Evolutionary conservation across 2,797 vertebrate species (phyloP), one percentile per base, ranked within the genome.

Genomic region (Rhodeus uyekii): DNA sequence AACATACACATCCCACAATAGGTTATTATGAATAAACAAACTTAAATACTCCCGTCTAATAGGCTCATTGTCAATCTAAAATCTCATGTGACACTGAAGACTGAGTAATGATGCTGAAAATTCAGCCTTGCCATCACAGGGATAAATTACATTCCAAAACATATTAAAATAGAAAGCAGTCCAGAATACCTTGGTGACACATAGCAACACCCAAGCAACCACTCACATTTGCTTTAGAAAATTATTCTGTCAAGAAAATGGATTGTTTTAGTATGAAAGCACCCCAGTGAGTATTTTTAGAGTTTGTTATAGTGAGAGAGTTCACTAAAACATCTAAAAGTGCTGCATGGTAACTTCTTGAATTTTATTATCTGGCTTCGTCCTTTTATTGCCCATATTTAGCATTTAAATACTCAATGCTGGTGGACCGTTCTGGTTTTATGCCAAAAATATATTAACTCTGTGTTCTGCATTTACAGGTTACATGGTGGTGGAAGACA

Each of bases 401-500:
- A 27, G 18, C 5, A 74, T 74, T 74, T 19, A 60, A 60, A 76
- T 44, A 29, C 53, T 61, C 53, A 14, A 32, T 29, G 16, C 36
- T 60, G 53, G 16, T 69, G 14, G 22, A 46, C 29, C 13, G 3
- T 69, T 58, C 18, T 60, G 38, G 19, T 44, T 19, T 71, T 6
- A 60, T 60, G 65, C 22, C 53, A 80, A 44, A n/a, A 61, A 12
- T 3, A 3, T 3, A 18, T 74, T 29, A 5, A 2, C 19, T 84
- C 12, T 36, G 24, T 55, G 14, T 79, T 27, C 55, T 58, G n/a
- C 34, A 18, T 9, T n/a, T 19, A 36, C 73, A 96, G 95, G 91
- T 88, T 95, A 93, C 44, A 88, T 92, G 4, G 84, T 94, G n/a
- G 85, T 96, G 90, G 95, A 96, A 89, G 94, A 95, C 72, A 96